These are phyloP conservation scores for Lytechinus variegatus DNA, from an alignment of 35 echinoderm and acorn worm species.

Conservation along the genomic window DNA sequence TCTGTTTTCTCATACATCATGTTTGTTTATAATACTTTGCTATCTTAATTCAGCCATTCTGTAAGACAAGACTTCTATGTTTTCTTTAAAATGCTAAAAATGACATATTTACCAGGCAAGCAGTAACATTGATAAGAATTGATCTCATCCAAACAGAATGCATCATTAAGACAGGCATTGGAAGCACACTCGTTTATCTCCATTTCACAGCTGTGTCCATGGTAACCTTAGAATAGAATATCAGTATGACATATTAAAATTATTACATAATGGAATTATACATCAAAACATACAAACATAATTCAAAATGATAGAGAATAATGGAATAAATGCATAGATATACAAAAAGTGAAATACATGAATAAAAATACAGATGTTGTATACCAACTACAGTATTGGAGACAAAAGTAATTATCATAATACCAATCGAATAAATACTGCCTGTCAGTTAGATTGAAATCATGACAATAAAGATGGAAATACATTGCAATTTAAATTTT, in stretches of 20 bases:
- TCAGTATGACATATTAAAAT: background rate
- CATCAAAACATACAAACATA: background rate
- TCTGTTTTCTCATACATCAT: too few species aligned
- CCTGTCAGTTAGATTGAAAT: too few species aligned
- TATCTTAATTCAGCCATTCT: too few species aligned
- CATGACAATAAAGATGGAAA: too few species aligned
- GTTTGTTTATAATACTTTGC: too few species aligned
- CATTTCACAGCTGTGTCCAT: conserved; percentile 65
- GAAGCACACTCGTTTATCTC: conserved; percentile 64
- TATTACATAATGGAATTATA: background rate
- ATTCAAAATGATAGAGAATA: background rate
- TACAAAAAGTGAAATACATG: background rate
- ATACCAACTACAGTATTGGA: too few species aligned
- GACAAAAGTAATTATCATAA: too few species aligned
- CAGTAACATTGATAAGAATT: conserved; percentile 69
- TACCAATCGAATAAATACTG: too few species aligned
- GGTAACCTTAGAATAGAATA: conserved; percentile 43
- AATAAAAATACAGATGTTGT: too few species aligned
- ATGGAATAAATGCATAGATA: background rate
- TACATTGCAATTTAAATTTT: too few species aligned
- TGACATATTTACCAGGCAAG: conserved; percentile 46
- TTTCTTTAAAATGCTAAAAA: too few species aligned
- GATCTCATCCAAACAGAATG: conserved; percentile 47
- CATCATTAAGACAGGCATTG: conserved; percentile 62
- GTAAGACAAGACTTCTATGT: too few species aligned